Percentiles rank a stretch among this genome's conserved stretches.
These are phyloP conservation scores for Nephrotoma flavescens DNA, from an alignment of 2,888 invertebrate species.

Conservation along the genomic window DNA sequence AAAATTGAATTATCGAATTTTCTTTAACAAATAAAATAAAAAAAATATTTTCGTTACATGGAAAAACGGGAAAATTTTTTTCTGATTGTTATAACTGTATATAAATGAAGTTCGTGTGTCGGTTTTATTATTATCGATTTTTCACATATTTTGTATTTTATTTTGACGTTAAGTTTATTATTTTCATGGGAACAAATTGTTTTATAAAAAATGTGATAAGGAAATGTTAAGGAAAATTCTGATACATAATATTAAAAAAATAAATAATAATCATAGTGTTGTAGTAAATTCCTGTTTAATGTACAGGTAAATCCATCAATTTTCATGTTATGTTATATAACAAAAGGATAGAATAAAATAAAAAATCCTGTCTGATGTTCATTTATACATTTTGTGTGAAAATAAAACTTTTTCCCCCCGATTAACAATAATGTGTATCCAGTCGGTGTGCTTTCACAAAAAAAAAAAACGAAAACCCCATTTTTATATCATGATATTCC, in stretches of 20 bases:
- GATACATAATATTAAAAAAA: not conserved
- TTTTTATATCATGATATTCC: not conserved
- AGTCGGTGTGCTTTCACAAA: not conserved
- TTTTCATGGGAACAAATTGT: not conserved
- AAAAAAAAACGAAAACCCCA: not conserved
- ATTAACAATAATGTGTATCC: not conserved
- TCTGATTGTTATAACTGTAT: not conserved
- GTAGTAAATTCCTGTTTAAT: not conserved
- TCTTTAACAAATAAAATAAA: not conserved
- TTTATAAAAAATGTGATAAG: not conserved
- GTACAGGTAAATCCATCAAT: not conserved
- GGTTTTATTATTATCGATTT: not conserved
- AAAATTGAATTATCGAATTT: not conserved
- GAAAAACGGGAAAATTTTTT: not conserved
- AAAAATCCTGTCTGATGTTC: not conserved
- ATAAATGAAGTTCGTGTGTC: not conserved
- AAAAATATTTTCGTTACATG: not conserved
- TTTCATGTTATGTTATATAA: not conserved
- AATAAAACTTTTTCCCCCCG: not conserved
- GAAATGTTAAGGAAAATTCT: not conserved
- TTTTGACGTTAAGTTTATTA: not conserved
- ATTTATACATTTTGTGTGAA: not conserved
- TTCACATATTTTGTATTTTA: not conserved
- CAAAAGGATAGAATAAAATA: not conserved
- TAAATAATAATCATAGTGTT: not conserved